A percentile compares a stretch with the other conserved stretches of the same genome.
Conservation (phyloP, 1,140 invertebrate species). For the Drosophila asahinai region DNA sequence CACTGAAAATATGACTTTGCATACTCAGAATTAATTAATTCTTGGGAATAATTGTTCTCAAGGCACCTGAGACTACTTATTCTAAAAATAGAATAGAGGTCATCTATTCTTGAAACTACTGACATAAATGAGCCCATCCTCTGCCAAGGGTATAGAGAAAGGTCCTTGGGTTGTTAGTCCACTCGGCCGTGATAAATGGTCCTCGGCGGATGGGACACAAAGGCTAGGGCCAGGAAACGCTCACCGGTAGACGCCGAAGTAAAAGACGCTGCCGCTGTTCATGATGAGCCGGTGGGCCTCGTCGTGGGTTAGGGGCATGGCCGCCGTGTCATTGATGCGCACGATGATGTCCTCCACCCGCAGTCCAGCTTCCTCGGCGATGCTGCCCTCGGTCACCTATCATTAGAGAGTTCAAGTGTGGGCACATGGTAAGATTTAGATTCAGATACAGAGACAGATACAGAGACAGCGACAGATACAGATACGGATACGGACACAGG, state of each 20-base stretch:
- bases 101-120: not conserved
- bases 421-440: slow-evolving; percentile 33
- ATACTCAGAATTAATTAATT: not conserved
- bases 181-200: slow-evolving; percentile 50
- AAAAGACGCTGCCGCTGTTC: slow-evolving; percentile 90
- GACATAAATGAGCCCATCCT: not conserved
- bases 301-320: slow-evolving; percentile 90
- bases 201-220: slow-evolving; percentile 29
- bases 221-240: slow-evolving; percentile 9
- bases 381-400: slow-evolving; percentile 91
- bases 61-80: not conserved
- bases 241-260: slow-evolving; percentile 87
- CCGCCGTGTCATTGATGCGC: slow-evolving; percentile 90
- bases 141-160: slow-evolving; percentile 11
- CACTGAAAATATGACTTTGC: too few species aligned
- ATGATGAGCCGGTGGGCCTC: slow-evolving; percentile 92
- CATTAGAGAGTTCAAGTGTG: slow-evolving; percentile 3
- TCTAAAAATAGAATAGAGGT: not conserved
- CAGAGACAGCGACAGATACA: slow-evolving; percentile 33
- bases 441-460: slow-evolving; percentile 39
- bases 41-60: not conserved
- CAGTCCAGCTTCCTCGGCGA: slow-evolving; percentile 93
- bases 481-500: slow-evolving; percentile 6
- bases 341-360: slow-evolving; percentile 92
- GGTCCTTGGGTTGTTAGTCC: slow-evolving; percentile 34